Evolutionary conservation across 2,888 invertebrate genomes (phyloP), one percentile per base, ranked within the genome.

Genomic region (Lepidocyrtoides sp.): DNA sequence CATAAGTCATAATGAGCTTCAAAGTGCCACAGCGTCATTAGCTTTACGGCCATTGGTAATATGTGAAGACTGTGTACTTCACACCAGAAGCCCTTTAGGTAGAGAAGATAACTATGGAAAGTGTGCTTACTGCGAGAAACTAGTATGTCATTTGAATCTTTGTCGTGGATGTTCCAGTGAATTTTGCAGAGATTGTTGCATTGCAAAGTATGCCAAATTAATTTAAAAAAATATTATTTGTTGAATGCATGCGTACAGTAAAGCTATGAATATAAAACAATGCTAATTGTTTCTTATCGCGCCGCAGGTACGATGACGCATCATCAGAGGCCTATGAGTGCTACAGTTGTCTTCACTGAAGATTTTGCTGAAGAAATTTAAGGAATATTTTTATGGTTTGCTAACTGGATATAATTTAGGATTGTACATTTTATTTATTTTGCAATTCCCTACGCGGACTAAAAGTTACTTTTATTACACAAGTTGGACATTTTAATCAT

Each of bases 91-190:
- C 23, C 23, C 81, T 0, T 0, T 54, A 0, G 89, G 89, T 2
- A 83, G 26, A 29, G 84, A 90, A 48, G 89, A 90, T 7, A 17
- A 20, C 20, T 90, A 77, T 79, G 89, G 89, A 17, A 90, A 90
- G 41, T 93, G 93, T 36, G 69, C 60, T 0, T 93, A 89, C 85
- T 94, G 94, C 69, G 94, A 94, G 0, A 92, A 92, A 51, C 41
- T 77, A 29, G 91, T 89, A 14, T 94, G 94, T 87, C 94, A 94
- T 82, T n/a, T 92, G 26, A 92, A 92, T 69, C 2, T 17, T 14
- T 93, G 93, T 75, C 44, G 75, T 41, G 88, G 89, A 17, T 93
- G 93, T 63, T 79, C 75, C 2, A 57, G 48, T 8, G 83, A 79
- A 44, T 93, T 93, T 91, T 93, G 93, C 79, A 36, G 14, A n/a